phyloP scores from a whole-genome alignment of 2,888 invertebrate species.

The Epirrhoe alternata region DNA sequence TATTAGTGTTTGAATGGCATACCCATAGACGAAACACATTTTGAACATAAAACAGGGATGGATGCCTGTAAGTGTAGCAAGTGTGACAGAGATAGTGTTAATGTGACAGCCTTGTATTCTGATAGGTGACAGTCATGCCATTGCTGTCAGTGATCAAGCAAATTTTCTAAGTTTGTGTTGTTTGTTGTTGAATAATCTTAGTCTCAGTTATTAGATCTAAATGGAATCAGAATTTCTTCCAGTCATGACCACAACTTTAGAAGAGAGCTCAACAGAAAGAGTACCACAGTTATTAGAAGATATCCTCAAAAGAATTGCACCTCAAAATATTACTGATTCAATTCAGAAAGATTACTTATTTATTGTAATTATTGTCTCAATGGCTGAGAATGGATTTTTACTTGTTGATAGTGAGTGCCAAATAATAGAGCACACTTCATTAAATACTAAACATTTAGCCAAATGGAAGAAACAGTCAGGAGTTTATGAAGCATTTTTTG shows the following conservation, averaged over 20 bases:
- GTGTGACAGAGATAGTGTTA: conserved; percentile 21
- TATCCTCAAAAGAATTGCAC: conserved; percentile 55
- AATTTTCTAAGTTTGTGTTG: conserved; percentile 9
- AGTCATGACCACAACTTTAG: conserved; percentile 59
- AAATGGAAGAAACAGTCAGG: conserved; percentile 62
- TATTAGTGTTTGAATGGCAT: background rate
- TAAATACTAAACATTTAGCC: conserved; percentile 52
- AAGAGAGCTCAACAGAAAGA: conserved; percentile 69
- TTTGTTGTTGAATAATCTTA: conserved; percentile 16
- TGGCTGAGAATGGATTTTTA: conserved; percentile 74
- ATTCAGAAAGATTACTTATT: conserved; percentile 71
- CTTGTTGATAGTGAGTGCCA: conserved; percentile 52
- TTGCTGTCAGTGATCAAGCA: conserved; percentile 23
- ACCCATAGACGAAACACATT: background rate
- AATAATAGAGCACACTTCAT: conserved; percentile 47
- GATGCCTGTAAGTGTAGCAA: background rate
- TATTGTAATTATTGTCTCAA: conserved; percentile 64
- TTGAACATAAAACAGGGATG: conserved; percentile 21
- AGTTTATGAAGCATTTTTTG: conserved; percentile 61
- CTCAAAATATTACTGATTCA: conserved; percentile 57
- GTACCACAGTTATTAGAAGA: conserved; percentile 61
- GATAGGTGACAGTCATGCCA: conserved; percentile 18
- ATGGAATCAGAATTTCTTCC: conserved; percentile 19
- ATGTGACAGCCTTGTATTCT: background rate
- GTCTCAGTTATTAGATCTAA: conserved; percentile 9